Conservation (phyloP, 1,140 invertebrate genomes). For the Pemphigus obesinymphae region DNA sequence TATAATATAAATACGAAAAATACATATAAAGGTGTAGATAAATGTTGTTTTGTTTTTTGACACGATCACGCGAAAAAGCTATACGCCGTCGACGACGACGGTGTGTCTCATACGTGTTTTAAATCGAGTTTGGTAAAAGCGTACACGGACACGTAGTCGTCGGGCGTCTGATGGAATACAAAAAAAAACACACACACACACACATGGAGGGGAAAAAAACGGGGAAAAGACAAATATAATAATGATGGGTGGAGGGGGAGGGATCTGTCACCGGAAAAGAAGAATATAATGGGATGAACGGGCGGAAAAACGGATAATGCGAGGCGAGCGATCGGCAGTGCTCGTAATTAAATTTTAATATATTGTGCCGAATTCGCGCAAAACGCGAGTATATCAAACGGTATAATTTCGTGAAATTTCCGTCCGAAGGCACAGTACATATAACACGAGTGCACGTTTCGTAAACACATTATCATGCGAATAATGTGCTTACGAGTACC, state of each 20-base stretch:
- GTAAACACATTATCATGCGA: not conserved
- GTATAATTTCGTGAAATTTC: not conserved
- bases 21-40: too few relatives aligned
- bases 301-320: too few relatives aligned
- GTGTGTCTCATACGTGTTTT: slow-evolving; percentile 1
- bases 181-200: not conserved
- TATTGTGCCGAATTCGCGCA: not conserved
- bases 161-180: not conserved
- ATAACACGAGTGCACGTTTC: not conserved
- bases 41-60: too few relatives aligned
- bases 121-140: slow-evolving; percentile 19
- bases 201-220: too few relatives aligned
- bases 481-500: too few relatives aligned
- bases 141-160: not conserved
- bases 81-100: not conserved
- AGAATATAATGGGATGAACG: not conserved
- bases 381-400: not conserved
- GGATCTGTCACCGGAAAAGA: not conserved
- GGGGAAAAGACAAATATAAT: not conserved
- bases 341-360: slow-evolving; percentile 16
- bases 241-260: not conserved
- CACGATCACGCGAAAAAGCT: not conserved
- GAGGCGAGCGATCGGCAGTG: not conserved
- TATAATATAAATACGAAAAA: too few relatives aligned
- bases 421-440: not conserved